Base-by-base conservation (phyloP, 2,797 vertebrate genomes). In the Lateolabrax maculatus region DNA sequence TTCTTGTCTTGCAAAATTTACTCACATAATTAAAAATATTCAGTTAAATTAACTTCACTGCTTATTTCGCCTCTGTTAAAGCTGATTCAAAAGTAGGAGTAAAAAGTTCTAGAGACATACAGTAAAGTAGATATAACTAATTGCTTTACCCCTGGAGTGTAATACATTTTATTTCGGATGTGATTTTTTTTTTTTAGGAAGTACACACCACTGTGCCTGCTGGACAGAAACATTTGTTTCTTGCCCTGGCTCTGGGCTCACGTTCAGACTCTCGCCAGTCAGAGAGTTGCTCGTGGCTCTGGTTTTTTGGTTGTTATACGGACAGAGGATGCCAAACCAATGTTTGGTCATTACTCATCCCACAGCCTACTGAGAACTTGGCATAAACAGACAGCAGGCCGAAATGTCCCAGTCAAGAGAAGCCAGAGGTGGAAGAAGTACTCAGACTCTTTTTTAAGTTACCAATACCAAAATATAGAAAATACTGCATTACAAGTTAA, bases 331-430 rank as follows among this genome's bases (percentile, higher is more conserved):
- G 87, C 90, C 90, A 90, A 81, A 87, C 64, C 52, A 41, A n/a
- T 57, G 73, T 63, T 52, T 13, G 84, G 79, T 79, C 83, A 88
- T 93, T 89, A 87, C 72, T 90, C 90, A 87, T 86, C 70, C 52
- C 58, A 27, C 56, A 71, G 65, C 82, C 67, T 53, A 53, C 84
- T 43, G 83, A 70, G 75, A 53, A 64, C 76, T 81, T 79, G 71
- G 68, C 69, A 4, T 64, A 72, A 61, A 79, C 41, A 25, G 37
- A 78, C 56, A 70, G 52, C 8, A 0, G 29, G 39, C 64, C 43
- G 55, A 80, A 70, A 78, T 58, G n/a, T 51, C 70, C 49, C 76
- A 67, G 71, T 56, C 68, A 79, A 73, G 39, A 71, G 11, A 65
- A 44, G 70, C 62, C 71, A 61, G 27, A 21, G 58, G 46, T 55